A percentile compares a stretch with the other conserved stretches of the same genome.
Conservation (phyloP, 2,797 vertebrate species). For the Gymnothorax reevesii region DNA sequence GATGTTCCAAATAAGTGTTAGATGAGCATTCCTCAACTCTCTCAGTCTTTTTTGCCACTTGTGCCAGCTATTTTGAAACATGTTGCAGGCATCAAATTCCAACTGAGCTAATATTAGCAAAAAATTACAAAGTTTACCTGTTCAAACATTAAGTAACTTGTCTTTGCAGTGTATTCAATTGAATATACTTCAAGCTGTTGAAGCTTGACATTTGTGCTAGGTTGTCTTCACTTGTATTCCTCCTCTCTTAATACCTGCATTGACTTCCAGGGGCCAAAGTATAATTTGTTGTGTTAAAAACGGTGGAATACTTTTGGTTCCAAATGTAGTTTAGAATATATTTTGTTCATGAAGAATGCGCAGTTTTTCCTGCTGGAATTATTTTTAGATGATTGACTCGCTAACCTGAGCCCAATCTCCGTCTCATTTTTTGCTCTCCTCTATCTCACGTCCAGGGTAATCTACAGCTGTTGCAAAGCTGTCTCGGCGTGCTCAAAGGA, state of each 20-base stretch:
- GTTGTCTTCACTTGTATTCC: not conserved
- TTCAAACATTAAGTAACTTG: too few species aligned
- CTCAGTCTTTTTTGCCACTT: too few species aligned
- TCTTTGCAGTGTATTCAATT: too few species aligned
- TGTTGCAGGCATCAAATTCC: too few species aligned
- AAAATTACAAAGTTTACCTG: too few species aligned
- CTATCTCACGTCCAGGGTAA: constrained; percentile 80
- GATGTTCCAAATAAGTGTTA: too few species aligned
- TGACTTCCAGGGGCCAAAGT: not conserved
- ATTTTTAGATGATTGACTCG: not conserved
- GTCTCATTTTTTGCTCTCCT: not conserved
- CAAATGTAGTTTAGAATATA: not conserved
- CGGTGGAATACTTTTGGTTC: too few species aligned
- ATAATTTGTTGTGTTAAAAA: too few species aligned
- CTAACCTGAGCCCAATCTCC: not conserved
- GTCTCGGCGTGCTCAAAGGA: constrained; percentile 89
- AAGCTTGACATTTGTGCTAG: not conserved
- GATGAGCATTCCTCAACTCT: too few species aligned
- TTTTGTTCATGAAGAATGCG: not conserved
- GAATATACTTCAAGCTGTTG: not conserved
- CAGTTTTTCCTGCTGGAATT: not conserved
- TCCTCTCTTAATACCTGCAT: not conserved
- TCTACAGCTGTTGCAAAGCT: constrained; percentile 95
- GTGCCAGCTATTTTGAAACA: too few species aligned
- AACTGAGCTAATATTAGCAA: too few species aligned